These are phyloP conservation scores for Dicranocentrus wangi DNA, from an alignment of 2,888 invertebrate genomes.

Conservation along the genomic window DNA sequence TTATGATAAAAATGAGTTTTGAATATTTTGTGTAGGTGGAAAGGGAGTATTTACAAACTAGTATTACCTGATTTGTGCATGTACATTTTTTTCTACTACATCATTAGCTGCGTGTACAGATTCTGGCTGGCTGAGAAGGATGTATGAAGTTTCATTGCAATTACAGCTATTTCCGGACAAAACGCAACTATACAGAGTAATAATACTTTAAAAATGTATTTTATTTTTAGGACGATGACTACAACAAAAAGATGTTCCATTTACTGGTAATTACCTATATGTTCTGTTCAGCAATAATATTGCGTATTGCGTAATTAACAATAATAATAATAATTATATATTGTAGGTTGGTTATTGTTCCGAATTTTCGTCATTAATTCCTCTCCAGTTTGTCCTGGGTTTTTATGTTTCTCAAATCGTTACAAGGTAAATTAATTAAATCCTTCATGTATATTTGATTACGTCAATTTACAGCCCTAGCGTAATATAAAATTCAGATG, in stretches of 20 bases:
- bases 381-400: conserved; percentile 76
- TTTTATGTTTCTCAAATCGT: conserved; percentile 76
- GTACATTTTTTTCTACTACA: conserved; percentile 75
- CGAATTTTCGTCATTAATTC: conserved; percentile 74
- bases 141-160: conserved; percentile 4
- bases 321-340: neutral
- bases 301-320: neutral
- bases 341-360: conserved; percentile 33
- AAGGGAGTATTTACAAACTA: conserved; percentile 77
- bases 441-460: no score
- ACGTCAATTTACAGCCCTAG: no score
- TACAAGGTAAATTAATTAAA: conserved; percentile 65
- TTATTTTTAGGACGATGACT: conserved; percentile 27
- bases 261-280: conserved; percentile 11
- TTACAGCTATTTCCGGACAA: neutral
- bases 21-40: conserved; percentile 75
- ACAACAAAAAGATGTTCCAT: conserved; percentile 3
- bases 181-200: no score
- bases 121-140: neutral
- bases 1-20: no score
- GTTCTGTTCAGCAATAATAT: neutral
- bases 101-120: conserved; percentile 75
- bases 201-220: no score
- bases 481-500: conserved; percentile 12
- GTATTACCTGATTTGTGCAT: conserved; percentile 76